These are phyloP conservation scores for Tinea semifulvella DNA, from an alignment of 2,888 invertebrate species.

Conservation along the genomic window DNA sequence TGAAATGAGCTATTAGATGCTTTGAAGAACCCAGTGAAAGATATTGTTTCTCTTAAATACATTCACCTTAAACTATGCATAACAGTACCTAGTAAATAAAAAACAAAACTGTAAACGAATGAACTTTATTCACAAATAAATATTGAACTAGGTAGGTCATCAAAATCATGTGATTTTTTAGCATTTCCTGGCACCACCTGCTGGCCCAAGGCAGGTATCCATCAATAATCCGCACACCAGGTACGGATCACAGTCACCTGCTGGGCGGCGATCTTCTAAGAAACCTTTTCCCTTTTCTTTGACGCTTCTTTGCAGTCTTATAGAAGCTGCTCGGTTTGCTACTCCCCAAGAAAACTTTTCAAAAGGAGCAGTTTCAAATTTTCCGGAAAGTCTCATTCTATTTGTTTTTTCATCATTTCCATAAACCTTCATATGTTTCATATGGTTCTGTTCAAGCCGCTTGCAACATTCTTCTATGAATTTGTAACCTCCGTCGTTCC, in stretches of 20 bases:
- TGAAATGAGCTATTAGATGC: too few species aligned
- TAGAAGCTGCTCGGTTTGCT: constrained; percentile 90
- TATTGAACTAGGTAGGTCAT: background rate
- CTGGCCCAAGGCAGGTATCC: constrained; percentile 42
- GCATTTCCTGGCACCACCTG: constrained; percentile 12
- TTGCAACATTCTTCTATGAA: constrained; percentile 91
- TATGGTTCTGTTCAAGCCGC: constrained; percentile 86
- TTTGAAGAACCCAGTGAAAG: too few species aligned
- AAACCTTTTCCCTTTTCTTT: constrained; percentile 91
- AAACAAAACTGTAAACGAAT: too few species aligned
- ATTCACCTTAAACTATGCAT: too few species aligned
- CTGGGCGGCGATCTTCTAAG: constrained; percentile 92
- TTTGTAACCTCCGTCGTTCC: constrained; percentile 74
- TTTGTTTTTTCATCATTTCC: constrained; percentile 93
- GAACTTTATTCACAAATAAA: too few species aligned
- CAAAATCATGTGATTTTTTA: background rate
- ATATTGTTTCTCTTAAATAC: too few species aligned
- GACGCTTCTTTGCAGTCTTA: constrained; percentile 89
- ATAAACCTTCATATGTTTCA: constrained; percentile 90
- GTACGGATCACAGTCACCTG: constrained; percentile 92
- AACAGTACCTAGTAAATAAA: too few species aligned
- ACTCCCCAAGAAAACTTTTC: constrained; percentile 91
- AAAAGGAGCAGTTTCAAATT: constrained; percentile 94
- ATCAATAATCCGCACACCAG: constrained; percentile 58
- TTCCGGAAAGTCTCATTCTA: constrained; percentile 90